These are phyloP conservation scores for Petrosia ficiformis DNA, from an alignment of 37 sponge, comb jelly and placozoan species.

Conservation along the genomic window DNA sequence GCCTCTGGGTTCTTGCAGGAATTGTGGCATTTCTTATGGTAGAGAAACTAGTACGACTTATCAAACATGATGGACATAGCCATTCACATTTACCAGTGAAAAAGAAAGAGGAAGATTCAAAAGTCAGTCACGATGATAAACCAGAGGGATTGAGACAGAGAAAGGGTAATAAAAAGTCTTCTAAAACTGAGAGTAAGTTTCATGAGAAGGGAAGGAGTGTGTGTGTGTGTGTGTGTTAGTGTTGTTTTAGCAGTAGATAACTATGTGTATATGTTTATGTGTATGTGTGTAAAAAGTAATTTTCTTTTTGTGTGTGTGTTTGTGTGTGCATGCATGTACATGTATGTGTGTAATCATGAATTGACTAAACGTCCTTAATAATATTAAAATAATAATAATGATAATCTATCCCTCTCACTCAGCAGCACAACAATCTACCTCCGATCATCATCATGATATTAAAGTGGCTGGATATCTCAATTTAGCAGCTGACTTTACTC, in stretches of 20 bases:
- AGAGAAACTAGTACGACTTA: conserved; percentile 78
- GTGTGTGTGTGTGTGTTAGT: too few species aligned
- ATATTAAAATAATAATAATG: too few species aligned
- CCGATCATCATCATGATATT: background rate
- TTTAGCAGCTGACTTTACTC: conserved; percentile 53
- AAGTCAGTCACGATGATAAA: background rate
- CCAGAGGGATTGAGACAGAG: background rate
- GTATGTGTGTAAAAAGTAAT: too few species aligned
- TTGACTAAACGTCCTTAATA: too few species aligned
- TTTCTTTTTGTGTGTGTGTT: too few species aligned
- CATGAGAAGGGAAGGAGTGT: too few species aligned
- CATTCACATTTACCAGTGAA: background rate
- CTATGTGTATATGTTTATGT: too few species aligned
- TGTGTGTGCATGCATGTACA: too few species aligned
- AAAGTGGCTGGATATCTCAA: background rate
- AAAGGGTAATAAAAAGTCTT: background rate
- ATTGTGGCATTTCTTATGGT: conserved; percentile 85
- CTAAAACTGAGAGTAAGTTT: background rate
- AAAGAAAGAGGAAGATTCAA: background rate
- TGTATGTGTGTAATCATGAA: too few species aligned
- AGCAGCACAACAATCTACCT: too few species aligned
- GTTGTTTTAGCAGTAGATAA: too few species aligned
- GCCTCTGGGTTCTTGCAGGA: conserved; percentile 86
- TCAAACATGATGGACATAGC: conserved; percentile 71
- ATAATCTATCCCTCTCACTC: too few species aligned